These are phyloP conservation scores for Hirundo rustica DNA, from an alignment of 2,797 vertebrate genomes.

Conservation along the genomic window DNA sequence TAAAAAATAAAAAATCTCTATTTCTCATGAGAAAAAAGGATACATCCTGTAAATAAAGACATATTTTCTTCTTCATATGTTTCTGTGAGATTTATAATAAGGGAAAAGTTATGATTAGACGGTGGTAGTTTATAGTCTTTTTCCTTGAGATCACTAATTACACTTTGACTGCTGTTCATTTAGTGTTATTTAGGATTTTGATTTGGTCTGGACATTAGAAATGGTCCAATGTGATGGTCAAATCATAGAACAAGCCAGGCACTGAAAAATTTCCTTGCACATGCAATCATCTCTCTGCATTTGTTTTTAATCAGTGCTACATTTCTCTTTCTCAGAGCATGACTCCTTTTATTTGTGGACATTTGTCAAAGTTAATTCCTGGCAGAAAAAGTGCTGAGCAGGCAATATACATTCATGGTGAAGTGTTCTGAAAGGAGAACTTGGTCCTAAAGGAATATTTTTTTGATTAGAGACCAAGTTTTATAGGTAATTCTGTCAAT, in stretches of 20 bases:
- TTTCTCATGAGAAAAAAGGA: not conserved
- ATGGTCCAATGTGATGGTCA: not conserved
- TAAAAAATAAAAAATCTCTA: not conserved
- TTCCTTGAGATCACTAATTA: not conserved
- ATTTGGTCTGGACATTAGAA: not conserved
- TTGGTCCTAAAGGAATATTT: not conserved
- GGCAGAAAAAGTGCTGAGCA: not conserved
- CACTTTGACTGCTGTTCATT: not conserved
- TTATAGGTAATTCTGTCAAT: not conserved
- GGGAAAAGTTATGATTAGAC: not conserved
- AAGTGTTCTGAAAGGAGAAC: not conserved
- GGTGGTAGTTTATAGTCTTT: not conserved
- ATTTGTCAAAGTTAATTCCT: not conserved
- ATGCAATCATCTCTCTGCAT: not conserved
- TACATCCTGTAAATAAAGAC: not conserved
- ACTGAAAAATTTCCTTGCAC: not conserved
- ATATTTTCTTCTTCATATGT: not conserved
- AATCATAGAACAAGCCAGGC: not conserved
- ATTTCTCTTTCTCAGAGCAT: not conserved
- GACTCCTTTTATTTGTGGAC: not conserved
- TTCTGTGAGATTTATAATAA: not conserved
- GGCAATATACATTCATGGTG: not conserved
- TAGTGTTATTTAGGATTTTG: not conserved
- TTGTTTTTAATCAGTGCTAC: not conserved
- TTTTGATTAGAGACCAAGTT: not conserved